Conservation (phyloP, 2,797 vertebrate genomes). For the Cichlasoma orientale region DNA sequence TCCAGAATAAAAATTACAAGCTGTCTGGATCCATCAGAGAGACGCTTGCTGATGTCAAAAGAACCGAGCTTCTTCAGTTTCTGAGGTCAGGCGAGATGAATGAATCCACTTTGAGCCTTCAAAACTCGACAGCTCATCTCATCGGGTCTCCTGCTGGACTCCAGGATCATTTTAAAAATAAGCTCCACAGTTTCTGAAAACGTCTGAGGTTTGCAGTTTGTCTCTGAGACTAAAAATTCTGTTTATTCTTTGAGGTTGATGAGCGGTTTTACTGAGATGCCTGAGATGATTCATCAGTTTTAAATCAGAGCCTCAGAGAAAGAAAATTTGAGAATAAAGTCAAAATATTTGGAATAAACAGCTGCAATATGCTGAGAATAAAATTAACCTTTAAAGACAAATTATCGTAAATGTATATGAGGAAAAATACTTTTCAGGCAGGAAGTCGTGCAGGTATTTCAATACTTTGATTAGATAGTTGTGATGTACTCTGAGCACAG, state of each 20-base stretch:
- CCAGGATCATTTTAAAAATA: neutral
- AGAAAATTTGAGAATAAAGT: neutral
- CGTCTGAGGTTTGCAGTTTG: conserved; percentile 4
- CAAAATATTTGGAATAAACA: neutral
- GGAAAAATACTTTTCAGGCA: neutral
- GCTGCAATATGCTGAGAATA: too few relatives aligned
- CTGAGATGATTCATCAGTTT: neutral
- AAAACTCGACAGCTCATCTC: too few relatives aligned
- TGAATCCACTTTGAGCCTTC: too few relatives aligned
- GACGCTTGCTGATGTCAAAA: neutral
- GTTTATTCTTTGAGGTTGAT: neutral
- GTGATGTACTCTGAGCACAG: too few relatives aligned
- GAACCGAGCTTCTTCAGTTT: too few relatives aligned
- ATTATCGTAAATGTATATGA: neutral
- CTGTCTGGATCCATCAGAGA: neutral
- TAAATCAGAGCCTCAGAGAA: neutral
- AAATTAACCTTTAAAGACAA: neutral
- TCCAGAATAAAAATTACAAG: neutral
- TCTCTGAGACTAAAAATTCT: neutral
- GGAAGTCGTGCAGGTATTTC: neutral
- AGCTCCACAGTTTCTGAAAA: neutral
- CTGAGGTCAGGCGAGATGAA: neutral
- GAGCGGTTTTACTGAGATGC: neutral
- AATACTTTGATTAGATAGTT: neutral
- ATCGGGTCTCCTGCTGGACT: neutral